Evolutionary conservation across 2,797 vertebrate genomes (phyloP), one percentile per base, ranked within the genome.

Genomic region (Hippopotamyrus pictus): DNA sequence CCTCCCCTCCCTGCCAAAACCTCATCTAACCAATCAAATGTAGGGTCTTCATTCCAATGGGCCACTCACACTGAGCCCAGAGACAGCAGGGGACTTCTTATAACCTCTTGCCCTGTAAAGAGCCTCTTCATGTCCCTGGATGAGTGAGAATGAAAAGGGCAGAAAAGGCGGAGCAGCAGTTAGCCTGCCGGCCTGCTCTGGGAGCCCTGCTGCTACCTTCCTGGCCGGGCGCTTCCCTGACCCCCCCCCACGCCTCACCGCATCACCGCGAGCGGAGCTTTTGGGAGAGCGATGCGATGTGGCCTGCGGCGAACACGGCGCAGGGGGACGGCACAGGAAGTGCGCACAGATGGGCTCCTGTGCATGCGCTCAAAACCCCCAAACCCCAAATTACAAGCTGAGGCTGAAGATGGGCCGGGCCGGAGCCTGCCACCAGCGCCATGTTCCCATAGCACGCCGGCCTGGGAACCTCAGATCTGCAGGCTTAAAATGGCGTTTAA

Each of bases 371-470:
- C 94, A 94, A 96, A 92, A 79, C 92, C 79, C 92, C 90, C 90
- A 88, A 91, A 73, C 86, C 90, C 54, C 93, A 95, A 96, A 96
- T 96, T 95, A 96, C 94, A 95, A 96, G 94, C 93, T 22, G 89
- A 93, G 94, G 93, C 93, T 93, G 44, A 93, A 92, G 93, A 90
- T 93, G 93, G 94, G 94, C 93, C 92, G 92, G 90, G 92, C 93
- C 11, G 3, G 62, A 12, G 62, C 25, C 25, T 83, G 89, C 95
- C 94, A 94, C 93, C 90, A 93, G 93, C 94, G 92, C 93, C 93
- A 92, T 91, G 92, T 95, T 96, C 95, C 94, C 95, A 95, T 93
- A 95, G 92, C 89, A 89, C 91, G 91, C 83, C 91, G 91, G 89
- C 57, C 92, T 89, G 92, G 93, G 94, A 94, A 90, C 90, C 92